Base-by-base conservation (phyloP, 64 coral and sea anemone species). In the Pocillopora damicornis region DNA sequence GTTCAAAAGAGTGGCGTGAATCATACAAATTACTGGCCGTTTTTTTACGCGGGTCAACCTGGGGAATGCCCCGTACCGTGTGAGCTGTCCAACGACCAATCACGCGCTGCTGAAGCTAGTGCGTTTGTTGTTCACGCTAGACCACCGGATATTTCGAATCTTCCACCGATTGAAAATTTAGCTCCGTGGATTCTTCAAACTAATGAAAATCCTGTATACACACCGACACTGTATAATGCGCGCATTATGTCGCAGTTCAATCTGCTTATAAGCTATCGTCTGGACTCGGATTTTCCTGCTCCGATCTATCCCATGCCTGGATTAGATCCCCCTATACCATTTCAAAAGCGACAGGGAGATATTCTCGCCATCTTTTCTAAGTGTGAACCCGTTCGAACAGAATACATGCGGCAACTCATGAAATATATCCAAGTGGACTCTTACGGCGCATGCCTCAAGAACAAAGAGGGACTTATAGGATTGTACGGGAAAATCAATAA, bases 111-210 rank as follows among this genome's bases (percentile, higher is more conserved):
- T 5, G 90, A 95, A 79, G 97, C 97, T 1, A 95, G 87, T 22
- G 97, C 97, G 0, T 92, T 99, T 68, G 93, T 99, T 15, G 93
- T 99, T 60, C 97, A 99, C 72, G 90, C 97, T 4, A 78, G 97
- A 26, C 90, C 94, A 13, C 91, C 90, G 3, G 93, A 95, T 66
- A 95, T 97, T 16, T 60, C 12, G 18, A 93, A 99, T 57, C 83
- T 99, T 76, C 97, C 97, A 13, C 97, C 97, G 11, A 88, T 75
- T 84, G 37, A 92, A 74, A 91, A 95, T 25, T 75, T 95, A 59
- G 90, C 93, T 18, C 86, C 97, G n/a, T 99, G 97, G 97, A 95
- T 99, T 85, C 87, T 99, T 17, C 97, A 99, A 56, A 95, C 90
- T 20, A 99, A 99, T 36, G 97, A 99, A 77, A 99, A 99, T 73